Percentiles rank a stretch among this genome's conserved stretches.
Conservation (phyloP, 1,140 invertebrate species). For the Ostrea edulis region DNA sequence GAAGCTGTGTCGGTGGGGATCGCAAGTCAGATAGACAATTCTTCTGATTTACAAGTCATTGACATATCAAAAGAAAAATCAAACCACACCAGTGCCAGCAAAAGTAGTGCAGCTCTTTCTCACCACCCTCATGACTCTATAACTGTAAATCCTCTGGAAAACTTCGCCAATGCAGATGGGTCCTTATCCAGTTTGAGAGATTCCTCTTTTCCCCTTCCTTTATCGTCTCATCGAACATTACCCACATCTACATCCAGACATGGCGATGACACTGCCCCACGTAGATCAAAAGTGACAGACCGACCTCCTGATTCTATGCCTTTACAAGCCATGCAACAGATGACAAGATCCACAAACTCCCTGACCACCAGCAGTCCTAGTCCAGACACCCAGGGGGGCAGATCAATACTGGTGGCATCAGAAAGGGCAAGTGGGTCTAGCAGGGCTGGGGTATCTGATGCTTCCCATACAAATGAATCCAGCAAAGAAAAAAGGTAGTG, state of each 20-base stretch:
- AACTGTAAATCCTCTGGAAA: slow-evolving; percentile 30
- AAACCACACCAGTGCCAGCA: background rate
- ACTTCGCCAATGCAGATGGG: background rate
- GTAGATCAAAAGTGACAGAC: background rate
- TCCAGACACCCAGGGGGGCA: background rate
- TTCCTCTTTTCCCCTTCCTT: background rate
- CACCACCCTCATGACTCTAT: slow-evolving; percentile 7
- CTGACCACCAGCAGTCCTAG: background rate
- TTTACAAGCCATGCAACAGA: background rate
- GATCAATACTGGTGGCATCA: background rate
- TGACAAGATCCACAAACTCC: background rate
- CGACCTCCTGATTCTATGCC: background rate
- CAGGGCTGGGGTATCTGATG: background rate
- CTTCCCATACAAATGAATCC: background rate
- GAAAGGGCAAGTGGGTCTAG: background rate
- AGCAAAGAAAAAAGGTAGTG: slow-evolving; percentile 9
- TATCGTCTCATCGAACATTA: slow-evolving; percentile 16
- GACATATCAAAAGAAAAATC: slow-evolving; percentile 44
- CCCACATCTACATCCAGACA: slow-evolving; percentile 10
- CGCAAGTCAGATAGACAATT: slow-evolving; percentile 49
- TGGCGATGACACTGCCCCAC: background rate
- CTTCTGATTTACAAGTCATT: slow-evolving; percentile 52
- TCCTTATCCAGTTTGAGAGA: background rate
- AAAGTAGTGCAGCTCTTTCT: background rate
- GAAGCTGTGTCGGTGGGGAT: slow-evolving; percentile 51